Base-by-base conservation (phyloP, 2,888 invertebrate species). In the Mantis religiosa region DNA sequence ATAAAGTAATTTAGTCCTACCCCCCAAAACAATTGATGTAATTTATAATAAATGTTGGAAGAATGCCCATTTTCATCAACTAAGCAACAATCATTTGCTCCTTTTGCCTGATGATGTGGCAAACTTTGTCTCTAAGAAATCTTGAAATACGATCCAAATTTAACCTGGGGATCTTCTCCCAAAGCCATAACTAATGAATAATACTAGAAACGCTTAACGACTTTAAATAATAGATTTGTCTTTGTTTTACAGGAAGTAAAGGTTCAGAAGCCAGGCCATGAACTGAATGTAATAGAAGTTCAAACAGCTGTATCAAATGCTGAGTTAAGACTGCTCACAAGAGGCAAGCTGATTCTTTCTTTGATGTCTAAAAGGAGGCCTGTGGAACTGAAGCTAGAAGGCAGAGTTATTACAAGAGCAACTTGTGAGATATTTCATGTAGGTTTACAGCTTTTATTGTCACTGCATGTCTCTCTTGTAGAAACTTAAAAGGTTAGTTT, bases 361-460 rank as follows among this genome's bases (percentile, higher is more conserved):
- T 93, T 98, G 20, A 95, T 96, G 92, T 96, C 97, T 0, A 94
- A 95, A 41, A 95, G 95, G 47, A 95, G 96, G 91, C 95, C 96
- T 0, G 94, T 95, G 82, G 94, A 94, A 86, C 92, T 97, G 84
- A 89, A 87, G 27, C 94, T 98, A 86, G 95, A 95, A 28, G 98
- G 98, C 0, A 94, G 94, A 87, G 96, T 98, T 2, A 94, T 96
- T 34, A 96, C 97, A 25, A 95, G 97, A 91, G 96, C 96, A 0
- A 95, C 96, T 0, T 98, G 98, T 92, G 97, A 98, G 92, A 94
- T 97, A 88, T 97, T 97, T 92, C 97, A 97, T 92, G 95, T 97
- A 88, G 14, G 54, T 20, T 4, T 20, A 71, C 4, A 71, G 0
- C 2, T 71, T 71, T 71, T 71, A 71, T 20, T 71, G 2, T 71